Evolutionary conservation across 92 coral and sea anemone genomes (phyloP).

Genomic region (Actinernus sp.): DNA sequence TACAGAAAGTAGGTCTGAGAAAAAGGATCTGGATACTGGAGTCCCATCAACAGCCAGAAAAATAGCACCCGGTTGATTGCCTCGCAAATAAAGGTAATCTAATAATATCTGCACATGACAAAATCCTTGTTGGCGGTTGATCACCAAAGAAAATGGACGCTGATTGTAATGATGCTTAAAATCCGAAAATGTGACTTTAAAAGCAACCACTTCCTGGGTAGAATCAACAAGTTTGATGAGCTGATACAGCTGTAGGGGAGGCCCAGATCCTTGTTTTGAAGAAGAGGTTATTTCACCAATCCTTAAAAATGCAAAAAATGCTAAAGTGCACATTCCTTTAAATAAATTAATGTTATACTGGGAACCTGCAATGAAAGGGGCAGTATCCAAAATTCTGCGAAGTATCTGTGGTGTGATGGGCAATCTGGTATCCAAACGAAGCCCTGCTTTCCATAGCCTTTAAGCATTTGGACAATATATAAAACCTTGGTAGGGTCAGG

Average conservation of each 20-base stretch:
- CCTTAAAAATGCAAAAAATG: slow-evolving; percentile 32
- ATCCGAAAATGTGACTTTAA: too few relatives aligned
- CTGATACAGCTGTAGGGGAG: slow-evolving; percentile 25
- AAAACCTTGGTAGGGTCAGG: slow-evolving; percentile 57
- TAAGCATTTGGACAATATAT: slow-evolving; percentile 53
- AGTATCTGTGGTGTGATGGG: slow-evolving; percentile 49
- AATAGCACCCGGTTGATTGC: slow-evolving; percentile 7
- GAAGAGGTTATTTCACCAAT: slow-evolving; percentile 33
- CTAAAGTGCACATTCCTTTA: slow-evolving; percentile 36
- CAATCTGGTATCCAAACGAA: slow-evolving; percentile 23
- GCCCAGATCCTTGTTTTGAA: background rate
- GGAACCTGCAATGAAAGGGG: background rate
- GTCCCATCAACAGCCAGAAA: background rate
- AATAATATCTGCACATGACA: slow-evolving; percentile 7
- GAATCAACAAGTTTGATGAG: slow-evolving; percentile 6
- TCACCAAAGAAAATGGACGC: too few relatives aligned
- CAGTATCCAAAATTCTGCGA: slow-evolving; percentile 3
- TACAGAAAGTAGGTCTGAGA: slow-evolving; percentile 1
- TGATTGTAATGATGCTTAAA: too few relatives aligned
- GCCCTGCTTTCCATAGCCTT: slow-evolving; percentile 53
- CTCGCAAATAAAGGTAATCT: slow-evolving; percentile 4
- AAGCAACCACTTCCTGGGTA: slow-evolving; percentile 1
- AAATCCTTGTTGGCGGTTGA: too few relatives aligned
- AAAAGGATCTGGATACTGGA: slow-evolving; percentile 13
- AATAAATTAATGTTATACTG: slow-evolving; percentile 17